Evolutionary conservation across 2,888 invertebrate species (phyloP).

Genomic region (Eurytoma californica): DNA sequence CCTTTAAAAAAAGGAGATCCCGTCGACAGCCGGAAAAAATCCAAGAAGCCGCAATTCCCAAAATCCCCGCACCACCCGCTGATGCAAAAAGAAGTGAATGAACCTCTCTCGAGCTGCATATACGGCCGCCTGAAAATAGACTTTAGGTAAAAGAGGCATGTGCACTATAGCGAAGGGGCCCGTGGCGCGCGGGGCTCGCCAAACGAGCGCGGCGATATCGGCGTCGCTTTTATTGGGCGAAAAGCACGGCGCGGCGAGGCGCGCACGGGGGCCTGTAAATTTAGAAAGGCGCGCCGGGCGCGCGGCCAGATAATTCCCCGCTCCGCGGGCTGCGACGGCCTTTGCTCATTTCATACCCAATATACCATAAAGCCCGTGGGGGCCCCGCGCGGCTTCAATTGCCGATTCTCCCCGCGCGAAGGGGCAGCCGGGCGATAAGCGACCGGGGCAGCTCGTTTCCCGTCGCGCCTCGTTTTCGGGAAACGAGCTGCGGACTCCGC

Average conservation of each 20-base stretch:
- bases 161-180: background rate
- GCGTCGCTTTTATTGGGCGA: background rate
- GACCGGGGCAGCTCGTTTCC: slow-evolving; percentile 10
- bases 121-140: slow-evolving; percentile 37
- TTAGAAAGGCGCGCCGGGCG: slow-evolving; percentile 66
- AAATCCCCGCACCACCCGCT: slow-evolving; percentile 9
- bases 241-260: background rate
- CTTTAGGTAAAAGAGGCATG: background rate
- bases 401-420: slow-evolving; percentile 51
- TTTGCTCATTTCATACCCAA: slow-evolving; percentile 72
- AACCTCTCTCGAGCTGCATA: background rate
- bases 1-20: background rate
- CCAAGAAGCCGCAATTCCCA: background rate
- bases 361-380: slow-evolving; percentile 66
- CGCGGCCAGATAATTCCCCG: slow-evolving; percentile 70
- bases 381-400: slow-evolving; percentile 59
- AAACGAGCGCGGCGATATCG: background rate
- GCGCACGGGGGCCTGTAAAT: slow-evolving; percentile 60
- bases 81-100: slow-evolving; percentile 39
- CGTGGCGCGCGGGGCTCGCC: slow-evolving; percentile 5
- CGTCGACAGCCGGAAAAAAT: no score
- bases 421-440: background rate
- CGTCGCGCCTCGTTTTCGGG: slow-evolving; percentile 5
- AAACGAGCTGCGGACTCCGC: slow-evolving; percentile 17
- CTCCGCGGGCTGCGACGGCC: slow-evolving; percentile 71